Evolutionary conservation across 64 coral and sea anemone genomes (phyloP).

Genomic region (Orbicella faveolata): DNA sequence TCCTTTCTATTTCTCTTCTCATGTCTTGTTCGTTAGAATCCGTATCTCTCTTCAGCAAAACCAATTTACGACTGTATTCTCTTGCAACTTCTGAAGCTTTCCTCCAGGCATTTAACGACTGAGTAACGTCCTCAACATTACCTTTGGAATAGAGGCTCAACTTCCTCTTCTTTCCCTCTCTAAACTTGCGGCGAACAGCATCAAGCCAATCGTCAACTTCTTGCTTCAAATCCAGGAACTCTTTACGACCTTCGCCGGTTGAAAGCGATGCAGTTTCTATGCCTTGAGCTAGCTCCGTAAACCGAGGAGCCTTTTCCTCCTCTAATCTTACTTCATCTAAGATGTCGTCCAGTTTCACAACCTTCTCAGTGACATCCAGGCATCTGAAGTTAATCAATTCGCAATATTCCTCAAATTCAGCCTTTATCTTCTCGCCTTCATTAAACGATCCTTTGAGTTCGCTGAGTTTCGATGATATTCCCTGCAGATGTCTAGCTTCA

Average conservation of each 20-base stretch:
- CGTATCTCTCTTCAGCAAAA: constrained; percentile 39
- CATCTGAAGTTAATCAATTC: constrained; percentile 14
- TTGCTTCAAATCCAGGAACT: constrained; percentile 56
- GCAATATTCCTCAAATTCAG: constrained; percentile 45
- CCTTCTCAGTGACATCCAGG: constrained; percentile 21
- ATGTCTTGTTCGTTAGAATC: constrained; percentile 10
- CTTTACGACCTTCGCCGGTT: constrained; percentile 26
- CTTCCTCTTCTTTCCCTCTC: constrained; percentile 77
- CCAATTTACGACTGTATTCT: constrained; percentile 53
- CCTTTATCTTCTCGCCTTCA: constrained; percentile 51
- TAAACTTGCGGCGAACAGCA: constrained; percentile 60
- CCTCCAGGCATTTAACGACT: constrained; percentile 70
- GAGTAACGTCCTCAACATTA: constrained; percentile 76
- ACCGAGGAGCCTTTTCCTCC: neutral
- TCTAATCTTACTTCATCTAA: neutral
- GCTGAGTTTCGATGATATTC: constrained; percentile 19
- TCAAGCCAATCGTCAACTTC: constrained; percentile 60
- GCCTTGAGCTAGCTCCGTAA: neutral
- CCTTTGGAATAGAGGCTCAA: constrained; percentile 59
- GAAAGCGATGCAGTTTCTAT: neutral
- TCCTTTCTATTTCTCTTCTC: constrained; percentile 15
- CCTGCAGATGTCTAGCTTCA: constrained; percentile 43
- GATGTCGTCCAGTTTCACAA: constrained; percentile 23
- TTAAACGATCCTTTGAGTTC: constrained; percentile 34
- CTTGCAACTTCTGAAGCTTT: constrained; percentile 62